Evolutionary conservation across 2,113 vertebrate genomes (phyloP), one percentile per base, ranked within the genome.

Genomic region (Cochlearius cochlearius): DNA sequence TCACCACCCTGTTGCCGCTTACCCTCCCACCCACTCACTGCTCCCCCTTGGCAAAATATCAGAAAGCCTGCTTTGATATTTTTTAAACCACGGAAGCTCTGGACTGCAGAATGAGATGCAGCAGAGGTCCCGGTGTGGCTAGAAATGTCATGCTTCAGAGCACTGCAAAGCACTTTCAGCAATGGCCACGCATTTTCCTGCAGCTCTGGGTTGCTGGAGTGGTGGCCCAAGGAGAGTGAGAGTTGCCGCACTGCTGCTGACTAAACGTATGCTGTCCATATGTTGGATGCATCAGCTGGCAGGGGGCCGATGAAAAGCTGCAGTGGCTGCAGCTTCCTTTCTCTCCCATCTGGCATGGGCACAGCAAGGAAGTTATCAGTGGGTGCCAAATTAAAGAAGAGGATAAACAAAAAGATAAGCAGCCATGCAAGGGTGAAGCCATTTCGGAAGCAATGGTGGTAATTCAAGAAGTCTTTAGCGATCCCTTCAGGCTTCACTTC

Each of bases 401-500:
- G 21, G 38, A 74, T 81, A 86, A 58, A 62, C 50, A 86, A 80
- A 90, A 32, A 52, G 34, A 58, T 21, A 60, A 53, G 36, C 55
- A 81, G 39, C 19, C 55, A 32, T 9, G 80, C 83, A 59, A 90
- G 72, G 60, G 55, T 85, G 50, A 75, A 90, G 41, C 34, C 50
- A 21, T 86, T 77, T 87, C 47, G 68, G 92, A 81, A 86, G 38
- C 25, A 9, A 39, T 76, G 82, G 87, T 91, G 94, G 75, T 85
- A 92, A 91, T 74, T 80, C 74, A 91, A 64, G 64, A 83, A 95
- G 27, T 82, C 45, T 95, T 92, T 75, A 94, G 60, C 36, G 29
- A 22, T 66, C 7, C 1, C 36, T 96, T 98, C 92, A 97, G 84
- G 97, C 97, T 95, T 95, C 92, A 64, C 49, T 98, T 98, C 96